Evolutionary conservation across 2,888 invertebrate species (phyloP), one percentile per base, ranked within the genome.

Genomic region (Meghimatium bilineatum): DNA sequence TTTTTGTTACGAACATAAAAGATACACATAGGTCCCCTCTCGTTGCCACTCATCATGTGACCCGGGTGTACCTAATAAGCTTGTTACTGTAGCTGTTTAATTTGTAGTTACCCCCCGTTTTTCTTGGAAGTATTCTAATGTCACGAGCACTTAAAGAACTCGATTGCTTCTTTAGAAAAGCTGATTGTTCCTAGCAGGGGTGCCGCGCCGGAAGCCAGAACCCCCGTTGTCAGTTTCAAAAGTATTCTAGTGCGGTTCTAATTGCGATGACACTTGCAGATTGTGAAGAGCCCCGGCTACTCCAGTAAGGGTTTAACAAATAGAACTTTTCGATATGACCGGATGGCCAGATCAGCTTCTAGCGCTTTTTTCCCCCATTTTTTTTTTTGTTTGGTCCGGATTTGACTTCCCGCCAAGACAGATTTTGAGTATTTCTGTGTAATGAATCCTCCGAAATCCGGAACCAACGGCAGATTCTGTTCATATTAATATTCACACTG

Each of bases 221-320:
- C 29, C 44, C 67, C 78, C 63, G 32, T 66, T 66, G 78, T 49
- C 78, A 78, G 49, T 78, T 67, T 38, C 44, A 67, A n/a, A 78
- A 34, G 78, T 44, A 26, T 32, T 72, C n/a, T 56, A 17, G 74
- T 32, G 29, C 52, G 49, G 52, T 36, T 44, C 78, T 78, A 78
- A 78, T 78, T 38, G 66, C 78, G 66, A 78, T 78, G 78, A 67
- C 78, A 78, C 78, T 78, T 49, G 78, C 78, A 78, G 78, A 78
- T 78, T 78, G 78, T 38, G 66, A 32, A 67, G 66, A 17, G 29
- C 49, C n/a, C 78, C 49, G 78, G 78, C 49, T 49, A 78, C 78
- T 78, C 44, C 44, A 23, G 17, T 44, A 66, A 78, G 67, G 49
- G 66, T 49, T 66, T 67, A 17, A 67, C 78, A 78, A 78, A 78